phyloP scores from a whole-genome alignment of 2,888 invertebrate genomes.

The Xiphydria camelus region DNA sequence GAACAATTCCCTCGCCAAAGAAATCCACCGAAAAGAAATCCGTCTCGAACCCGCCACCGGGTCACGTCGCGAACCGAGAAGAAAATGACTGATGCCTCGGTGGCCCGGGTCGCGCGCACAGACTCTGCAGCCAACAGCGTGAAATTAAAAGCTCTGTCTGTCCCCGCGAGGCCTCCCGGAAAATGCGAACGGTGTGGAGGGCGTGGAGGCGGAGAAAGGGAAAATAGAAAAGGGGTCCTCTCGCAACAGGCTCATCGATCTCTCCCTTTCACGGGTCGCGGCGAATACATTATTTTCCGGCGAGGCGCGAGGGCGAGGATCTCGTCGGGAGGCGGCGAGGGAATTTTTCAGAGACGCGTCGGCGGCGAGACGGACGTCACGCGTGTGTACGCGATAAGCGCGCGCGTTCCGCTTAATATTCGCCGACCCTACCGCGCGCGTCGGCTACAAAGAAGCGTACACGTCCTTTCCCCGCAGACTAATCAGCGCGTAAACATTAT shows the following conservation, averaged over 20 bases:
- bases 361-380: background rate
- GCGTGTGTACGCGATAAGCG: background rate
- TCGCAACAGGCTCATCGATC: conserved; percentile 25
- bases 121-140: conserved; percentile 38
- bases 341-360: background rate
- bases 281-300: background rate
- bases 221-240: conserved; percentile 17
- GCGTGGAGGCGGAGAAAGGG: conserved; percentile 4
- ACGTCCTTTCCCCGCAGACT: background rate
- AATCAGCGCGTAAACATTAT: conserved; percentile 8
- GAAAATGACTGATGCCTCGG: conserved; percentile 34
- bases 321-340: too few species aligned
- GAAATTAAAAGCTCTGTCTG: conserved; percentile 35
- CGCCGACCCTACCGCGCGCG: too few species aligned
- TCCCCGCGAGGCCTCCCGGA: conserved; percentile 25
- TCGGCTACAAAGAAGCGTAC: background rate
- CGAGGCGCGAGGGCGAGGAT: background rate
- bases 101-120: conserved; percentile 22
- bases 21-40: too few species aligned
- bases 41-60: too few species aligned
- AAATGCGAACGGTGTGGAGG: conserved; percentile 13
- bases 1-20: too few species aligned
- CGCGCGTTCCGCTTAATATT: background rate
- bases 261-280: conserved; percentile 13
- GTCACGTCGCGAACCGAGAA: too few species aligned